Percentiles rank a stretch among this genome's conserved stretches.
Evolutionary conservation across 2,113 vertebrate species (phyloP).

Genomic region (Dinomys branickii): DNA sequence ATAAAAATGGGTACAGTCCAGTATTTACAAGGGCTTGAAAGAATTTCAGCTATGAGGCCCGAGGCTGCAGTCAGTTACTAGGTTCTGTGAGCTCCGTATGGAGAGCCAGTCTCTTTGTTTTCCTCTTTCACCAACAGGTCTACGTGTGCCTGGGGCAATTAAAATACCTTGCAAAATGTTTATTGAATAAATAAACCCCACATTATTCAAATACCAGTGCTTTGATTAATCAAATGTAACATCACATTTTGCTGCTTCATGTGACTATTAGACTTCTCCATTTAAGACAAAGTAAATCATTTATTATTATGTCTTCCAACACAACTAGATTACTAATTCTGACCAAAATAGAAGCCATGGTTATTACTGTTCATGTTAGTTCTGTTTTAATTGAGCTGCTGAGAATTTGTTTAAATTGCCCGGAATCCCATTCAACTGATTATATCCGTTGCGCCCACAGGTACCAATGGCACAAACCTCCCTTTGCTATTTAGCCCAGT

Average conservation of each 20-base stretch:
- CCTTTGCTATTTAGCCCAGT: conserved; percentile 15
- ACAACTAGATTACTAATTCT: conserved; percentile 9
- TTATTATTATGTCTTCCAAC: not conserved
- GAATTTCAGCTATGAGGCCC: not conserved
- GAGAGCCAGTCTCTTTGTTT: not conserved
- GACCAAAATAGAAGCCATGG: not conserved
- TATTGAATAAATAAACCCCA: conserved; percentile 17
- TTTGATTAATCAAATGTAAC: not conserved
- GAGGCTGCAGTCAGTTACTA: not conserved
- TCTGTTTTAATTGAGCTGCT: conserved; percentile 57
- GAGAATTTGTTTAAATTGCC: conserved; percentile 53
- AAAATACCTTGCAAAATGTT: not conserved
- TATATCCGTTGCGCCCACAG: not conserved
- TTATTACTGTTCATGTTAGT: not conserved
- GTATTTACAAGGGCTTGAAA: not conserved
- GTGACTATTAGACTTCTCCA: conserved; percentile 22
- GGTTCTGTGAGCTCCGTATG: not conserved
- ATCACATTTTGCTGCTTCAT: not conserved
- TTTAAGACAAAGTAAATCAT: not conserved
- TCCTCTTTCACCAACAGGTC: not conserved
- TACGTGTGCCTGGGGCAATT: not conserved
- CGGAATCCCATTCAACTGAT: not conserved
- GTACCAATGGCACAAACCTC: not conserved
- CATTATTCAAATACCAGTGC: not conserved
- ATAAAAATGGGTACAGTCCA: not conserved